phyloP scores from a whole-genome alignment of 2,797 vertebrate genomes.

The Gymnothorax reevesii region DNA sequence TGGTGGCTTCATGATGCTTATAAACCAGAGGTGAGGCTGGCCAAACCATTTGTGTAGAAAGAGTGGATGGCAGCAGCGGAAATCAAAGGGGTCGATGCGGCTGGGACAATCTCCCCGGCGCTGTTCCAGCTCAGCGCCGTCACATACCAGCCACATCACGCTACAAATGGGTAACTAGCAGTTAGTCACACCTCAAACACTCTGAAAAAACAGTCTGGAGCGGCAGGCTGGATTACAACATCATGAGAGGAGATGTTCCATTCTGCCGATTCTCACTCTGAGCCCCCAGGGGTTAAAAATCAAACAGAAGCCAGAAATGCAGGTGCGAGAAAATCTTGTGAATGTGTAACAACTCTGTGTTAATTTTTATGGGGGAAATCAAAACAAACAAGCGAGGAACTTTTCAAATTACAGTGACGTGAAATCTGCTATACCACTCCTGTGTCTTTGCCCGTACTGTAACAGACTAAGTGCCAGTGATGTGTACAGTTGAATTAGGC shows the following conservation, averaged over 20 bases:
- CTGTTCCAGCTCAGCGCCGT: not conserved
- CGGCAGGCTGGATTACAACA: not conserved
- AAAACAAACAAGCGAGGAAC: not conserved
- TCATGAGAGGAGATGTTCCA: not conserved
- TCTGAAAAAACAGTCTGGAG: conserved; percentile 5
- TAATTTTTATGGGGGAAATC: not conserved
- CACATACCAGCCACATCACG: conserved; percentile 11
- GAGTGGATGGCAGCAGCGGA: not conserved
- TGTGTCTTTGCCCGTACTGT: not conserved
- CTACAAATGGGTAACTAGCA: conserved; percentile 24
- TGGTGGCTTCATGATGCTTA: not conserved
- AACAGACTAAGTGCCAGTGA: not conserved
- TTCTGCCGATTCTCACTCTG: not conserved
- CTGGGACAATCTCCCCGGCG: not conserved
- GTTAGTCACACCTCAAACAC: conserved; percentile 34
- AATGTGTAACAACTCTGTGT: not conserved
- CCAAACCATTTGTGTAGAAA: not conserved
- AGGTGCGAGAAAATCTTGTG: not conserved
- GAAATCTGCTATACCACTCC: not conserved
- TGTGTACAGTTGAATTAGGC: not conserved
- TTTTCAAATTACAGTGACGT: not conserved
- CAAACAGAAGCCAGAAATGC: not conserved
- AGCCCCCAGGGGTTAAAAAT: not conserved
- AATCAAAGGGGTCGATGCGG: not conserved
- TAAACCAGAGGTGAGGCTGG: not conserved